Base-by-base conservation (phyloP, 2,888 invertebrate genomes). In the Eristalinus sepulchralis region DNA sequence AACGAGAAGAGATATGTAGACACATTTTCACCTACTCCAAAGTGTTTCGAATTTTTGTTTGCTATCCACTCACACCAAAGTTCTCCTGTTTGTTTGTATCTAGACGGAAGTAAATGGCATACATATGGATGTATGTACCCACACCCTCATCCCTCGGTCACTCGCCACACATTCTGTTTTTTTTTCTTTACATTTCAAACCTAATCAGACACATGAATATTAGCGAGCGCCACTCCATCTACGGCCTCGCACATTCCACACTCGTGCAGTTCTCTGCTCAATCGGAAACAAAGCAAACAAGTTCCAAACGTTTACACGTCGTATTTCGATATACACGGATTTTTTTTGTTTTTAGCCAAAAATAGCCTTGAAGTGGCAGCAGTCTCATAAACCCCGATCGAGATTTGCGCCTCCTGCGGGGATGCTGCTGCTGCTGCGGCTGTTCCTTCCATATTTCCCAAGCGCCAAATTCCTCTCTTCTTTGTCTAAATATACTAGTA, bases 251-350 rank as follows among this genome's bases (percentile, higher is more conserved):
- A 57, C 24, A 27, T 57, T 57, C 24, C 24, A 57, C 11, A 47
- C 17, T 17, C 9, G 27, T 27, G 27, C 27, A 27, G 27, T 27
- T 27, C 31, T 17, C 8, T 55, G 24, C 66, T 53, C 17, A 78
- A 73, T 85, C 64, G 81, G 81, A 85, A 76, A 77, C 85, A 85
- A 77, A 77, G 57, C 62, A 77, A 81, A 85, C 85, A 64, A 85
- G 73, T 82, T 85, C 72, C 53, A 71, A 85, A 81, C 81, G 64
- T 85, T 76, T 77, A 67, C 67, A 64, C 77, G 60, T 57, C 66
- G 60, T 70, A 22, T 34, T 27, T 5, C 27, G 5, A 34, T 36
- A 27, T 57, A 55, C 11, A 20, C 53, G 4, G 63, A 63, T 78
- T 78, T 57, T 77, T 36, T 36, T 36, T 11, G 9, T 11, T 11